Evolutionary conservation across 1,140 invertebrate species (phyloP).

Genomic region (Solen grandis): DNA sequence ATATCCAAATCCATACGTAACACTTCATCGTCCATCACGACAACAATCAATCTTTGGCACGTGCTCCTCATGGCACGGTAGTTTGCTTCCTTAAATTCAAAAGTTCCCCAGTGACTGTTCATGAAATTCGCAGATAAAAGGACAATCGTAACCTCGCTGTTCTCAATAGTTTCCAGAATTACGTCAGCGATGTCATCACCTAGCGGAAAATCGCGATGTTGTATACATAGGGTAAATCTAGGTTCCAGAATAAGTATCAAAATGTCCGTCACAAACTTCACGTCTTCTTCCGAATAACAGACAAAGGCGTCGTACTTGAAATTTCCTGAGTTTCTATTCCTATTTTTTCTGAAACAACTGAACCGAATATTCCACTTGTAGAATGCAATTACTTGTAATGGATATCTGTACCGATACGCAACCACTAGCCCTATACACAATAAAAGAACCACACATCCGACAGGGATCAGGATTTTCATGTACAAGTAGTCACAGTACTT

Average conservation of each 20-base stretch:
- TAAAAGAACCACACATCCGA: not conserved
- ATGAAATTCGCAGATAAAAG: not conserved
- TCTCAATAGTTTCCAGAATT: constrained; percentile 1
- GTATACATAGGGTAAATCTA: constrained; percentile 4
- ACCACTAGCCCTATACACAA: not conserved
- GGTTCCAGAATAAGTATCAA: constrained; percentile 17
- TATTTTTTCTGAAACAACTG: not conserved
- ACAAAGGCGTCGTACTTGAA: constrained; percentile 40
- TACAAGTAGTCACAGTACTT: not conserved
- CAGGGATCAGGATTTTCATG: not conserved
- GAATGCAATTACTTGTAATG: constrained; percentile 38
- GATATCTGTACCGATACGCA: constrained; percentile 17
- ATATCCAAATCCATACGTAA: not conserved
- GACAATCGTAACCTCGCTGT: constrained; percentile 6
- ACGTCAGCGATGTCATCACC: constrained; percentile 4
- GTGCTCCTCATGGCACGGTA: not conserved
- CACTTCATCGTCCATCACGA: not conserved
- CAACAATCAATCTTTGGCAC: not conserved
- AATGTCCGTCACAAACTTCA: not conserved
- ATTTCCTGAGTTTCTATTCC: not conserved
- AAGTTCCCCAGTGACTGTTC: constrained; percentile 1
- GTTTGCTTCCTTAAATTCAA: constrained; percentile 1
- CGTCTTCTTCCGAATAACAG: constrained; percentile 32
- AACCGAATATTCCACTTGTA: constrained; percentile 40
- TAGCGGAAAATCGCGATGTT: constrained; percentile 2